A percentile compares a stretch with the other conserved stretches of the same genome.
These are phyloP conservation scores for Triplophysa dalaica DNA, from an alignment of 2,113 vertebrate genomes.

Conservation along the genomic window DNA sequence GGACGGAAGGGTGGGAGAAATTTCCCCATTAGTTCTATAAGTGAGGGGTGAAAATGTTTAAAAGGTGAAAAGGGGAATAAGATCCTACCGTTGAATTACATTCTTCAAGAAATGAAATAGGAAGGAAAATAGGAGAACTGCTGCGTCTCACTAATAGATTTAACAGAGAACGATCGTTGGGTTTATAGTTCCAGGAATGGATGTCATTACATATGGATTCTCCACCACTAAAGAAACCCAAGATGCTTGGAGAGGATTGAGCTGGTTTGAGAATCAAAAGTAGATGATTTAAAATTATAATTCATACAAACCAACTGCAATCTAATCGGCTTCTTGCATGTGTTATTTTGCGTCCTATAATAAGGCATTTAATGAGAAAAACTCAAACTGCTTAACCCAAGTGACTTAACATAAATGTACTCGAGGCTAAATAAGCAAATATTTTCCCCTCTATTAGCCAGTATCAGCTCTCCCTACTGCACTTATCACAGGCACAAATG, in stretches of 20 bases:
- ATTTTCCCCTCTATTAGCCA: not conserved
- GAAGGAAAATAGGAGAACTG: constrained; percentile 51
- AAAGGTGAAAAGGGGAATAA: constrained; percentile 57
- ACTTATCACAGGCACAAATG: not conserved
- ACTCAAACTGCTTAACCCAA: not conserved
- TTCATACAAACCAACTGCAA: constrained; percentile 1
- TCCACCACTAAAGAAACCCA: constrained; percentile 48
- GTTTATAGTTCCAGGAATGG: constrained; percentile 67
- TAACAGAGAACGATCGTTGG: constrained; percentile 61
- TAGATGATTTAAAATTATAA: not conserved
- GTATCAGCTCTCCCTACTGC: not conserved
- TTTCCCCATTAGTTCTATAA: constrained; percentile 39
- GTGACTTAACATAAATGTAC: not conserved
- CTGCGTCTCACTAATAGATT: constrained; percentile 63
- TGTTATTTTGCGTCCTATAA: not conserved
- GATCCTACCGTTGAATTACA: constrained; percentile 55
- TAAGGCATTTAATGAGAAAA: not conserved
- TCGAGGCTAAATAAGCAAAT: not conserved
- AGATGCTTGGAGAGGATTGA: constrained; percentile 35
- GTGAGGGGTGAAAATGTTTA: constrained; percentile 9
- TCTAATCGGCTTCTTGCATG: constrained; percentile 23
- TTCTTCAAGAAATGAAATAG: constrained; percentile 61
- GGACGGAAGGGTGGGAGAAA: constrained; percentile 55
- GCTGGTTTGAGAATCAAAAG: constrained; percentile 18
- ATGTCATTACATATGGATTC: constrained; percentile 59